A percentile compares a stretch with the other conserved stretches of the same genome.
Evolutionary conservation across 2,888 invertebrate genomes (phyloP).

Genomic region (Imbricaverruca yamaguchii): DNA sequence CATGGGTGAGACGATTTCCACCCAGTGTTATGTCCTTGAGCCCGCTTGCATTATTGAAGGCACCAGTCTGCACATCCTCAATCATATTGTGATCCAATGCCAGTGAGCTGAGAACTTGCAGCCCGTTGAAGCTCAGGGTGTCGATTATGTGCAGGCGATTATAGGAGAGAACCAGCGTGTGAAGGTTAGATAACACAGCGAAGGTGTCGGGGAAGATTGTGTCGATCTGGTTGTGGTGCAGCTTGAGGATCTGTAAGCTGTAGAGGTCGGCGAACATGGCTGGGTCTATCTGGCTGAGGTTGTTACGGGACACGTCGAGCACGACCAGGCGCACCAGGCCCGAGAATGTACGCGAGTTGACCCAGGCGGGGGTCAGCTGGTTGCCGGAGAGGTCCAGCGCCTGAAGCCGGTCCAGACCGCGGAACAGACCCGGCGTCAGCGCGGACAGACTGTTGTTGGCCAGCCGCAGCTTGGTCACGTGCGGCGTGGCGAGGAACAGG

Average conservation of each 20-base stretch:
- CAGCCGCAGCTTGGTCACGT: conserved; percentile 62
- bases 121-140: conserved; percentile 49
- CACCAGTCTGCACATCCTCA: conserved; percentile 62
- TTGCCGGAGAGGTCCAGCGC: conserved; percentile 65
- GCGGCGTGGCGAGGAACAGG: conserved; percentile 63
- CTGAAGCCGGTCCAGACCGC: conserved; percentile 60
- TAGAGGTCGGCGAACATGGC: conserved; percentile 78
- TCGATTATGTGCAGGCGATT: conserved; percentile 62
- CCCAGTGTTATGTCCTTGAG: conserved; percentile 74
- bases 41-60: conserved; percentile 68
- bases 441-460: conserved; percentile 69
- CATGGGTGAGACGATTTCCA: conserved; percentile 65
- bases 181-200: conserved; percentile 64
- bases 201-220: conserved; percentile 62
- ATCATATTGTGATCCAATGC: conserved; percentile 74
- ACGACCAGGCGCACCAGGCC: conserved; percentile 64
- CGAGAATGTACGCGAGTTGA: conserved; percentile 67
- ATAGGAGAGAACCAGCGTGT: conserved; percentile 70
- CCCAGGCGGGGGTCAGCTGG: conserved; percentile 67
- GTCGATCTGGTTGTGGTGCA: conserved; percentile 70
- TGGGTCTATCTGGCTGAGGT: conserved; percentile 70
- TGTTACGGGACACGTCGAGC: conserved; percentile 67
- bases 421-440: conserved; percentile 64
- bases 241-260: conserved; percentile 55
- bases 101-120: conserved; percentile 57